These are phyloP conservation scores for Amiota communis DNA, from an alignment of 2,888 invertebrate species.

Conservation along the genomic window DNA sequence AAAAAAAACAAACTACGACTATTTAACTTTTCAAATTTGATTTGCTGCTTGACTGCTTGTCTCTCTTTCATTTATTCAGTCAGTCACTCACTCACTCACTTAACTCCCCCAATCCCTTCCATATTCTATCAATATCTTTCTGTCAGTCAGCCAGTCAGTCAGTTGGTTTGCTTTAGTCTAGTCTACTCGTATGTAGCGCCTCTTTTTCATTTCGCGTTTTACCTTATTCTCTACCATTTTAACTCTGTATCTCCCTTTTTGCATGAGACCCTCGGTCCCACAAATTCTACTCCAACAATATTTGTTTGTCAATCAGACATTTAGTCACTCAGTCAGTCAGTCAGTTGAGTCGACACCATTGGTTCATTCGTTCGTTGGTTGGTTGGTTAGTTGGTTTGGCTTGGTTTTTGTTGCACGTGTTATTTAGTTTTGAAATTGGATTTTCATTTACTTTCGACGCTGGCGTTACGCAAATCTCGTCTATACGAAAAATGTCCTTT, in stretches of 20 bases:
- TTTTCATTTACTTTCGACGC: slow-evolving; percentile 18
- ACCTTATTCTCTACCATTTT: background rate
- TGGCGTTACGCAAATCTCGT: slow-evolving; percentile 19
- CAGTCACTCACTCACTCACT: too few relatives aligned
- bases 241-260: too few relatives aligned
- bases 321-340: background rate
- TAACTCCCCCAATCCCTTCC: too few relatives aligned
- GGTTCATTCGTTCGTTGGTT: too few relatives aligned
- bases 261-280: too few relatives aligned
- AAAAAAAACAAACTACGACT: background rate
- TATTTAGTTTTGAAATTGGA: slow-evolving; percentile 28
- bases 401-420: slow-evolving; percentile 12
- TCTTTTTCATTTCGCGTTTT: background rate
- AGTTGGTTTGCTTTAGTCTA: background rate
- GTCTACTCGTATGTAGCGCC: background rate
- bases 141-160: slow-evolving; percentile 13
- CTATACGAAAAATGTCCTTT: slow-evolving; percentile 30
- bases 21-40: slow-evolving; percentile 28
- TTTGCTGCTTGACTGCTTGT: slow-evolving; percentile 27
- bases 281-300: too few relatives aligned
- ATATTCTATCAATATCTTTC: background rate
- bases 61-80: background rate
- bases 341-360: too few relatives aligned
- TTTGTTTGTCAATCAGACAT: slow-evolving; percentile 10
- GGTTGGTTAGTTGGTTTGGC: slow-evolving; percentile 14